phyloP scores from a whole-genome alignment of 92 coral and sea anemone species.

The Umimayanthus chanpuru region DNA sequence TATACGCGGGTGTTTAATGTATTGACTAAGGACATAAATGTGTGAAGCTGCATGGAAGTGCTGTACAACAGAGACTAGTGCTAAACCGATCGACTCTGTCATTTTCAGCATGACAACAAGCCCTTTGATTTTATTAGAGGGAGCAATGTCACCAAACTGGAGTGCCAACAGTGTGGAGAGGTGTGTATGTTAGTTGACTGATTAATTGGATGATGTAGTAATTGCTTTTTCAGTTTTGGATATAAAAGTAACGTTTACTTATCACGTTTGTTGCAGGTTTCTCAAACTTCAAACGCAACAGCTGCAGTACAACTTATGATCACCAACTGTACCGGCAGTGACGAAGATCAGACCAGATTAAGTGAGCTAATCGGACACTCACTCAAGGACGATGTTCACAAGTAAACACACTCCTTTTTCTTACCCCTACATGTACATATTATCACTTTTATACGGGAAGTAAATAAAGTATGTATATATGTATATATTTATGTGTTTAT shows the following conservation, averaged over 20 bases:
- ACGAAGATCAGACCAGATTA: neutral
- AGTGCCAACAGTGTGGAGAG: neutral
- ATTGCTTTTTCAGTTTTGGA: no score
- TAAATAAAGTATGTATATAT: neutral
- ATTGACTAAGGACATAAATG: no score
- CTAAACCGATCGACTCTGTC: no score
- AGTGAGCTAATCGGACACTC: neutral
- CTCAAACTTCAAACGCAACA: neutral
- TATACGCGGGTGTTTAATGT: no score
- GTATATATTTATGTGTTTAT: no score
- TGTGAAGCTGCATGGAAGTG: no score
- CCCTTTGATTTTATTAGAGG: neutral
- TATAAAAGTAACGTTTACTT: neutral
- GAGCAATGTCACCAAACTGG: neutral
- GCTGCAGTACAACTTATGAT: neutral
- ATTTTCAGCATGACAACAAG: neutral
- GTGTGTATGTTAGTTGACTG: neutral
- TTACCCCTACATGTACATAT: no score
- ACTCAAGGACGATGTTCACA: neutral
- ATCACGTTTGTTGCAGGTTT: neutral
- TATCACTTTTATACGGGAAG: no score
- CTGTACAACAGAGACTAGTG: no score
- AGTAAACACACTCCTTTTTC: no score
- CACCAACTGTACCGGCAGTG: neutral
- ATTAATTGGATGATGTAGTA: no score